Base-by-base conservation (phyloP, 2,113 vertebrate genomes). In the Callipepla californica region DNA sequence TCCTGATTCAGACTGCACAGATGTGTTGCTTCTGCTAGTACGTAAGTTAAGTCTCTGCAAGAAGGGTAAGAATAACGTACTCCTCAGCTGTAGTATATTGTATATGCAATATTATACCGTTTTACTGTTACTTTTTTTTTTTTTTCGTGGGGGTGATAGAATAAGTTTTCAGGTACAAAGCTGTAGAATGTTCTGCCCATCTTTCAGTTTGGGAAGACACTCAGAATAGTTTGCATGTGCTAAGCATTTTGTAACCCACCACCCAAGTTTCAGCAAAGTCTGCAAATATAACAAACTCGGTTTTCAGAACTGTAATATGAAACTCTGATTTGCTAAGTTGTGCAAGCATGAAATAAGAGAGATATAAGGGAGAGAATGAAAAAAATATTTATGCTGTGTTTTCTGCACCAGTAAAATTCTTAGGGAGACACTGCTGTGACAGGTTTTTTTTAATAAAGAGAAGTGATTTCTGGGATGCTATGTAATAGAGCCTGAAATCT, bases 81-180 rank as follows among this genome's bases (percentile, higher is more conserved):
- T 34, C 21, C 78, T 67, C 19, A 38, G 11, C 50, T 79, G 13
- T 11, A 13, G 30, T 75, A 38, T 61, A 7, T 11, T 26, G 11
- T 0, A 0, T n/a, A 11, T 20, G 22, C 17, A 61, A 4, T 36
- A 44, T 38, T 16, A 13, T 18, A 21, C 30, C 53, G 18, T 13
- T 92, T 66, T 82, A 14, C 13, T 67, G 10, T 85, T 9, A 9
- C 7, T 25, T 22, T 72, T 53, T 21, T 13, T n/a, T 51, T 47
- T 11, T 48, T 48, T 38, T 30, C 9, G 48, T 21, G 48, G 25
- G 7, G 50, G 25, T 7, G 25, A 9, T 20, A 13, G 36, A 11
- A 26, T 14, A 63, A 63, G 28, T 10, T 77, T 78, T 81, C 1
- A 5, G 72, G 77, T 47, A 22, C 9, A 22, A 51, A 11, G 19